Evolutionary conservation across 2,888 invertebrate species (phyloP), one percentile per base, ranked within the genome.

Genomic region (Philonicus albiceps): DNA sequence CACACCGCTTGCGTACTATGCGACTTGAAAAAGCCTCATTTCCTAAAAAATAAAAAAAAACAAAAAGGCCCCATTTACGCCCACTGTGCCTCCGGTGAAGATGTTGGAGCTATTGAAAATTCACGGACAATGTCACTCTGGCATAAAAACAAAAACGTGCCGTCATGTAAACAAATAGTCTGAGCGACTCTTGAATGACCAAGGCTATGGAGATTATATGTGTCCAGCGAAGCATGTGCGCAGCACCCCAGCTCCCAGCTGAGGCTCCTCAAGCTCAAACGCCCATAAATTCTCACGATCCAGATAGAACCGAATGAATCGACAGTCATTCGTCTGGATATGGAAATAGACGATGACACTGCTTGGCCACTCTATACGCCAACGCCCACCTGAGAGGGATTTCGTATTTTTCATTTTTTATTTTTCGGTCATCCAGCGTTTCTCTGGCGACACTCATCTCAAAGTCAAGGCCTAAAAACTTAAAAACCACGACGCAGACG

Each of bases 61-160:
- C n/a, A 64, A 22, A 64, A 64, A 64, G 22, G 19, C 64, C n/a
- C 64, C 64, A 64, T 64, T 43, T 64, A 64, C 64, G 64, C 64
- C 64, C 22, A 64, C 64, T 27, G 27, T 64, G 4, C 64, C 64
- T 11, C 53, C 5, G 27, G 11, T 22, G 22, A n/a, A 40, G 43
- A 76, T 76, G 76, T 37, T 37, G 40, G 22, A 16, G 3, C 34
- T 76, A 76, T 76, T 76, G 43, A 43, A 43, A 76, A 76, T 34
- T 76, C 76, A 76, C 40, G 76, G 76, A 40, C 76, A 76, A 76
- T 76, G 76, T 76, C 76, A 76, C 37, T 76, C 76, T 76, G 37
- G 37, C 40, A 76, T 76, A 27, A 76, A 76, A 27, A 40, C 40
- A 43, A 76, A 43, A 40, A 37, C 37, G 40, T 43, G 37, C 37